Conservation (phyloP, 2,888 invertebrate species). For the Rhamnusium bicolor region DNA sequence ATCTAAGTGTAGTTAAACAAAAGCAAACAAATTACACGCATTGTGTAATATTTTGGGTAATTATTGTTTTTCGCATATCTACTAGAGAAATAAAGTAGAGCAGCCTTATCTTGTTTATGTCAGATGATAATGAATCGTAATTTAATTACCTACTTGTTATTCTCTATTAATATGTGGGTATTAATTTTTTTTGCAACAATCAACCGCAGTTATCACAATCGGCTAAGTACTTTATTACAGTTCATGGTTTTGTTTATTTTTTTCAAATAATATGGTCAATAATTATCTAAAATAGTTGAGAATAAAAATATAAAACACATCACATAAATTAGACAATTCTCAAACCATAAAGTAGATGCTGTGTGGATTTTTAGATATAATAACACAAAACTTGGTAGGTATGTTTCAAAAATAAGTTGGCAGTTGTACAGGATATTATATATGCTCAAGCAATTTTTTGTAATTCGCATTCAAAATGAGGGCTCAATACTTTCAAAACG, state of each 20-base stretch:
- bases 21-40: neutral
- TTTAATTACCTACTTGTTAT: conserved; percentile 6
- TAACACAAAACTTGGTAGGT: no score
- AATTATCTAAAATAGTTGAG: no score
- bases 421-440: no score
- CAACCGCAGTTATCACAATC: neutral
- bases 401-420: no score
- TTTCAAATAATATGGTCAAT: neutral
- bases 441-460: no score
- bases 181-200: conserved; percentile 3
- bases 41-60: neutral
- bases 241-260: neutral
- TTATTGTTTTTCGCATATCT: neutral
- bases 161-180: conserved; percentile 10
- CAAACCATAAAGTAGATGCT: no score
- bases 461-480: no score
- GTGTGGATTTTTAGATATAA: no score
- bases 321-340: no score
- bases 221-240: neutral
- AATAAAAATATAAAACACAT: no score
- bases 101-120: conserved; percentile 8
- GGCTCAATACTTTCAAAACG: no score
- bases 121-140: neutral
- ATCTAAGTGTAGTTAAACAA: no score
- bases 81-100: conserved; percentile 6